A percentile compares a stretch with the other conserved stretches of the same genome.
These are phyloP conservation scores for Calypte anna DNA, from an alignment of 2,113 vertebrate genomes.

Conservation along the genomic window DNA sequence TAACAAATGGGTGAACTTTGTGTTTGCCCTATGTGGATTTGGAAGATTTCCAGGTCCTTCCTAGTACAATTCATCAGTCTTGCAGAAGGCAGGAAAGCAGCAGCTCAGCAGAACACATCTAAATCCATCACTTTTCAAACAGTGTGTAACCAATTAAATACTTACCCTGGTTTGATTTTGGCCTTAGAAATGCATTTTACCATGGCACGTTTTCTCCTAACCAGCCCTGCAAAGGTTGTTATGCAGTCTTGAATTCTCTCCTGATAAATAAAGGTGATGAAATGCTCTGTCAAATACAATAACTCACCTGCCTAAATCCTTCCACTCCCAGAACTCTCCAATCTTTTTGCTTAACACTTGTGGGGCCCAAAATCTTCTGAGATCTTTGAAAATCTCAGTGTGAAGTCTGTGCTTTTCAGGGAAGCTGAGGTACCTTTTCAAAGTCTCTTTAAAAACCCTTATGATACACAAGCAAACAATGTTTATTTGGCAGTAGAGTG, in stretches of 20 bases:
- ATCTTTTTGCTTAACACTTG: not conserved
- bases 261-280: not conserved
- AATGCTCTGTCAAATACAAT: not conserved
- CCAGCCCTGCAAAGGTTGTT: not conserved
- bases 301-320: not conserved
- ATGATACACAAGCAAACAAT: not conserved
- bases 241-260: not conserved
- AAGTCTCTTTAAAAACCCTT: not conserved
- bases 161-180: not conserved
- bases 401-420: not conserved
- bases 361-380: not conserved
- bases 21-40: conserved; percentile 13
- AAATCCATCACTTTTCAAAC: not conserved
- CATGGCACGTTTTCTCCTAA: not conserved
- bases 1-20: conserved; percentile 31
- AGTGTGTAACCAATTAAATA: conserved; percentile 25
- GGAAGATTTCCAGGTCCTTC: conserved; percentile 37
- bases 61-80: not conserved
- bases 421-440: not conserved
- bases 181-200: not conserved
- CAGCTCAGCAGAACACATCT: not conserved
- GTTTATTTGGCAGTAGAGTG: not conserved
- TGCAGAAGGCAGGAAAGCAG: not conserved
- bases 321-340: not conserved
- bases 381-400: not conserved